These are phyloP conservation scores for Acanthis flammea DNA, from an alignment of 2,797 vertebrate species.

Conservation along the genomic window DNA sequence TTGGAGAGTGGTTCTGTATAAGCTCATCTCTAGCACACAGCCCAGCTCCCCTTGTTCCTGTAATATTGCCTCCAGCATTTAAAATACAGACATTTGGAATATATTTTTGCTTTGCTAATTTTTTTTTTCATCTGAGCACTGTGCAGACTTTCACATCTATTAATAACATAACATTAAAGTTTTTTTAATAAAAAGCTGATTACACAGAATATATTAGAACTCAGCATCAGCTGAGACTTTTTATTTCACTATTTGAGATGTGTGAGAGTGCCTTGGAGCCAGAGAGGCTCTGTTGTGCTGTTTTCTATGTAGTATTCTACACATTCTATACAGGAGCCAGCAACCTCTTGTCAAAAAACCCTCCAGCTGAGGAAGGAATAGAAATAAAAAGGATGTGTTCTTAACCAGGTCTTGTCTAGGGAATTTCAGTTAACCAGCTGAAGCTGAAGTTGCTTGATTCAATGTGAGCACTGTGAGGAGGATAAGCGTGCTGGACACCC, in stretches of 20 bases:
- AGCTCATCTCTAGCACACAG: accelerated
- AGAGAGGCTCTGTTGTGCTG: background rate
- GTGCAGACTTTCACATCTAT: background rate
- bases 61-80: background rate
- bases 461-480: background rate
- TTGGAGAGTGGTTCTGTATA: background rate
- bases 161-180: background rate
- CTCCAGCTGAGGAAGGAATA: background rate
- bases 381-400: background rate
- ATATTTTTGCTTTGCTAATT: background rate
- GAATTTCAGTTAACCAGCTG: background rate
- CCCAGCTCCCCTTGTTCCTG: background rate
- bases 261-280: background rate
- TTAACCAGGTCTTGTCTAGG: background rate
- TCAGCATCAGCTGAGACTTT: background rate
- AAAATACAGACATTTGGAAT: background rate
- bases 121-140: background rate
- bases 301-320: background rate
- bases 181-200: background rate
- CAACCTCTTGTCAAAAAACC: background rate
- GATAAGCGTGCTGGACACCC: background rate
- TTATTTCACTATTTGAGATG: background rate
- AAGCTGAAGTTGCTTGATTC: background rate
- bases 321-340: background rate
- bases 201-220: background rate